phyloP scores from a whole-genome alignment of 2,797 vertebrate species.

The Enteromius fasciolatus region DNA sequence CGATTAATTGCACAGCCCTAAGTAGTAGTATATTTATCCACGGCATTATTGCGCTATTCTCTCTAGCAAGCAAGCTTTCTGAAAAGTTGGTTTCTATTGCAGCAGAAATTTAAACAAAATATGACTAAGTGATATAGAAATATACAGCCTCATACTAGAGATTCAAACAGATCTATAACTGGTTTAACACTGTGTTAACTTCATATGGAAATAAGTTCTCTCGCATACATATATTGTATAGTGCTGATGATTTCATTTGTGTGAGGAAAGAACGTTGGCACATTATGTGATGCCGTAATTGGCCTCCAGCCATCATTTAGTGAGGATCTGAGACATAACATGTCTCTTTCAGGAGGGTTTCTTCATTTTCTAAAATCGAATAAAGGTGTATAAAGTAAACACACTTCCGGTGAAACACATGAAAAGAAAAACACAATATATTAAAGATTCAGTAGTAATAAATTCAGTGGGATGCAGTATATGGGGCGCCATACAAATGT shows the following conservation, averaged over 20 bases:
- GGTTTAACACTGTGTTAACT: constrained; percentile 3
- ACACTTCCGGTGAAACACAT: not conserved
- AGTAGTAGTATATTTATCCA: not conserved
- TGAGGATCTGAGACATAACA: constrained; percentile 12
- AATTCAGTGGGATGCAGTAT: not conserved
- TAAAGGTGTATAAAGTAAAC: not conserved
- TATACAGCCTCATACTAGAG: not conserved
- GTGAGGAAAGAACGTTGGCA: not conserved
- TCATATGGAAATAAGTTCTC: not conserved
- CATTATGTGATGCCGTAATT: not conserved
- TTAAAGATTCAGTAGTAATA: not conserved
- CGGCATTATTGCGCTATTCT: not conserved
- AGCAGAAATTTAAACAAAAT: constrained; percentile 5
- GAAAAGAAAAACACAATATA: not conserved
- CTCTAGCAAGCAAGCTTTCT: not conserved
- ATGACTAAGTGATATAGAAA: constrained; percentile 5
- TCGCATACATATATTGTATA: constrained; percentile 9
- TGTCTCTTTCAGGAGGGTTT: constrained; percentile 23
- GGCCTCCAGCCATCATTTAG: constrained; percentile 17
- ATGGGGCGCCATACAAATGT: not conserved
- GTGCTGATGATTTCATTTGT: constrained; percentile 1
- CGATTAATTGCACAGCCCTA: no score
- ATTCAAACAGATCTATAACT: not conserved
- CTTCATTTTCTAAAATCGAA: constrained; percentile 16
- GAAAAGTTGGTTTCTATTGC: constrained; percentile 26